Base-by-base conservation (phyloP, 2,113 vertebrate species). In the Rhodinocichla rosea region DNA sequence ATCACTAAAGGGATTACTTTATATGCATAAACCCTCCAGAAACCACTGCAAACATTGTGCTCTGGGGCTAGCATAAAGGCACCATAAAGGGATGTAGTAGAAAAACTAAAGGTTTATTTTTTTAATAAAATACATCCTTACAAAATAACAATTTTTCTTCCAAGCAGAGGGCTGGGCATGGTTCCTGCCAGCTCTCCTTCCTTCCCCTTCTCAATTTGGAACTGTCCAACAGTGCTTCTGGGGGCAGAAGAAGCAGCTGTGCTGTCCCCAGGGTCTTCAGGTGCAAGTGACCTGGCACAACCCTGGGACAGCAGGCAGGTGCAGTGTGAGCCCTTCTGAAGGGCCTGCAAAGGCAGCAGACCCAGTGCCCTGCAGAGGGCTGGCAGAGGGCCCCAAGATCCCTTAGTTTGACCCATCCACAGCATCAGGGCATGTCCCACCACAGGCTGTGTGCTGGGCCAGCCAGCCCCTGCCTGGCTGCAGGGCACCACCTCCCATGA, bases 51-150 rank as follows among this genome's bases (percentile, higher is more conserved):
- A 40, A 18, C 13, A 33, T 39, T 0, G 0, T 0, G 1, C 14
- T 71, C 64, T 1, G 1, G 30, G 10, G 13, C 75, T 86, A 88
- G 60, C 55, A 70, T 0, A 19, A n/a, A n/a, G 89, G 37, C 57
- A 55, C 57, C 3, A 4, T 78, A 44, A 65, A 60, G 28, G 35
- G 86, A 82, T 79, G 50, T 95, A 87, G 68, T 97, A 97, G 65
- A 96, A 97, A 97, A 97, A 97, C 71, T 97, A 96, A 87, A 97
- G 50, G 74, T 97, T 97, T 97, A 91, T 90, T 91, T 50, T 65
- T 89, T 89, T 47, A 82, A 83, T 77, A 97, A 94, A 96, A 96
- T 95, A 94, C 82, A 89, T 91, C 85, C 93, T 95, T 92, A 95
- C 45, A 96, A 93, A 97, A 95, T 62, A 87, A 73, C 49, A 32